A percentile compares a stretch with the other conserved stretches of the same genome.
Evolutionary conservation across 2,888 invertebrate species (phyloP).

Genomic region (Dione juno): DNA sequence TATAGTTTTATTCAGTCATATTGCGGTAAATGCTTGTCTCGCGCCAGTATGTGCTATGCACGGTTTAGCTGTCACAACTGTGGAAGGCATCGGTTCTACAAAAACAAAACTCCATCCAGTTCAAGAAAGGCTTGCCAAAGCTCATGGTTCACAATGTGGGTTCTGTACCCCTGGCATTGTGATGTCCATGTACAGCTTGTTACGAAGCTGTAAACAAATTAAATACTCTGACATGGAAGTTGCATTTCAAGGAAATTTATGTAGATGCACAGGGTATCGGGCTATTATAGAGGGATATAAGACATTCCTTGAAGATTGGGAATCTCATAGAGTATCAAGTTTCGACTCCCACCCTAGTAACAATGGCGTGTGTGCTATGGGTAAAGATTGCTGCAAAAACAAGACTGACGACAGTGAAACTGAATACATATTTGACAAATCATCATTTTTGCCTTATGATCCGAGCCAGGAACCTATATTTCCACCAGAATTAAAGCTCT

Average conservation of each 20-base stretch:
- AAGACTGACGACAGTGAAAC: conserved; percentile 74
- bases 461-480: conserved; percentile 92
- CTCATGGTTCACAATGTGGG: conserved; percentile 95
- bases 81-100: conserved; percentile 93
- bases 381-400: conserved; percentile 86
- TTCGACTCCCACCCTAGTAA: conserved; percentile 48
- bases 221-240: conserved; percentile 87
- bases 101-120: conserved; percentile 89
- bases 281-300: conserved; percentile 93
- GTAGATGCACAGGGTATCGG: conserved; percentile 93
- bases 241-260: conserved; percentile 90
- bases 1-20: conserved; percentile 79
- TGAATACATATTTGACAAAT: conserved; percentile 83
- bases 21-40: conserved; percentile 92
- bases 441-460: conserved; percentile 87
- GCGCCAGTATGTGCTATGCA: conserved; percentile 92
- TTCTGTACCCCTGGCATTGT: conserved; percentile 95
- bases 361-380: conserved; percentile 80
- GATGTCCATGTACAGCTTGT: conserved; percentile 94
- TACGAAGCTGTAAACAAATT: conserved; percentile 81
- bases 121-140: conserved; percentile 90
- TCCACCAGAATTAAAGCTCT: conserved; percentile 89
- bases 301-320: conserved; percentile 89
- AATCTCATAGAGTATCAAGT: conserved; percentile 71
- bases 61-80: conserved; percentile 91